Evolutionary conservation across 2,113 vertebrate species (phyloP), one percentile per base, ranked within the genome.

Genomic region (Microtus oregoni): DNA sequence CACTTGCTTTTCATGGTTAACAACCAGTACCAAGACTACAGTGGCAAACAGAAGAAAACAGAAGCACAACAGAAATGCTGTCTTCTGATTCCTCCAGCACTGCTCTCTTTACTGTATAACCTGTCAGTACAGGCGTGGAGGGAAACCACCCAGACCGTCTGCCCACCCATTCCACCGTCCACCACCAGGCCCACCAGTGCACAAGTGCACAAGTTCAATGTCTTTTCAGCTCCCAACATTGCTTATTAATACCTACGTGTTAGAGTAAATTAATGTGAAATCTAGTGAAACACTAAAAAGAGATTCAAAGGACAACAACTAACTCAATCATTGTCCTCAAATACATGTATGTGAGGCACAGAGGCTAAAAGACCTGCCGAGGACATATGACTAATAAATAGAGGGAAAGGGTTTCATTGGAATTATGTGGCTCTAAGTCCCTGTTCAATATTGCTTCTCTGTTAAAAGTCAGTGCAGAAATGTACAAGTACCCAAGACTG

Each of bases 251-350:
- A 94, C 7, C 15, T 73, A 94, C 7, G n/a, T 61, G 8, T 70
- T 50, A 90, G 4, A 73, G 90, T 92, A 90, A 91, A 61, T 47
- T 63, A 91, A 91, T 5, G 50, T 72, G 30, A 96, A 95, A 89
- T 77, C 73, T 63, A 72, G 52, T 76, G 85, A 86, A 95, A 91
- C 35, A 72, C 0, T 85, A 88, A 96, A 68, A 95, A 81, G 47
- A 95, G n/a, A 94, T 77, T 92, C 52, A 70, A 68, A 90, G 55
- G 47, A 95, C 20, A 94, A 77, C n/a, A 4, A 58, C 38, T 86
- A 47, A 82, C 24, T 91, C 72, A 67, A 77, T 70, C 83, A 75
- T 52, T 32, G 4, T 95, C 41, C 76, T 81, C 47, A 92, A 65
- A 86, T 75, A 82, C 38, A 50, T 7, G 44, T 38, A 38, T 12